Evolutionary conservation across 2,888 invertebrate genomes (phyloP).

Genomic region (Mongoloraphidia duomilia): DNA sequence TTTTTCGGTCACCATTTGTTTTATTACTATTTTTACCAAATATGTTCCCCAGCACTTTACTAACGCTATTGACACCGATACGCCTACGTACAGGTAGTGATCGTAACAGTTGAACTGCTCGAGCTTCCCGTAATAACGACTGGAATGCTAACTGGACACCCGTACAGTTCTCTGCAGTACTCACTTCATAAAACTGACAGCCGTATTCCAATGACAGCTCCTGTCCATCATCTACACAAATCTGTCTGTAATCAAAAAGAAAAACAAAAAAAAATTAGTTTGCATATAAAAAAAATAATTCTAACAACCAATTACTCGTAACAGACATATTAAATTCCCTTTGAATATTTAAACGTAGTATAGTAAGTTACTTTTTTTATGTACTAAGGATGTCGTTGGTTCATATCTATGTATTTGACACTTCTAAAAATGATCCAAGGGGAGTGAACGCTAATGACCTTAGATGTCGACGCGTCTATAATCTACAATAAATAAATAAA

Average conservation of each 20-base stretch:
- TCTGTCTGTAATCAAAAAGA: constrained; percentile 37
- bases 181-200: constrained; percentile 75
- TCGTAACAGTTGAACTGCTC: constrained; percentile 54
- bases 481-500: too few species aligned
- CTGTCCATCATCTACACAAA: constrained; percentile 67
- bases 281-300: neutral
- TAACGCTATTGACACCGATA: constrained; percentile 62
- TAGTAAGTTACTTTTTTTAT: too few species aligned
- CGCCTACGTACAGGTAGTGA: constrained; percentile 55
- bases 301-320: neutral
- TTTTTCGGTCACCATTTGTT: constrained; percentile 54
- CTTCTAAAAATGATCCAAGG: too few species aligned
- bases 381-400: too few species aligned
- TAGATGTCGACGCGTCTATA: too few species aligned
- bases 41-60: constrained; percentile 65
- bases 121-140: constrained; percentile 57
- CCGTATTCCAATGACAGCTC: constrained; percentile 62
- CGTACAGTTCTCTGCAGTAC: constrained; percentile 68
- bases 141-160: constrained; percentile 71
- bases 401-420: too few species aligned
- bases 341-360: too few species aligned
- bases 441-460: too few species aligned
- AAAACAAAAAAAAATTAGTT: constrained; percentile 12
- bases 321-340: too few species aligned
- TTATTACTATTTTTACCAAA: constrained; percentile 54